Percentiles rank a stretch among this genome's conserved stretches.
Evolutionary conservation across 2,888 invertebrate species (phyloP).

Genomic region (Polia nebulosa): DNA sequence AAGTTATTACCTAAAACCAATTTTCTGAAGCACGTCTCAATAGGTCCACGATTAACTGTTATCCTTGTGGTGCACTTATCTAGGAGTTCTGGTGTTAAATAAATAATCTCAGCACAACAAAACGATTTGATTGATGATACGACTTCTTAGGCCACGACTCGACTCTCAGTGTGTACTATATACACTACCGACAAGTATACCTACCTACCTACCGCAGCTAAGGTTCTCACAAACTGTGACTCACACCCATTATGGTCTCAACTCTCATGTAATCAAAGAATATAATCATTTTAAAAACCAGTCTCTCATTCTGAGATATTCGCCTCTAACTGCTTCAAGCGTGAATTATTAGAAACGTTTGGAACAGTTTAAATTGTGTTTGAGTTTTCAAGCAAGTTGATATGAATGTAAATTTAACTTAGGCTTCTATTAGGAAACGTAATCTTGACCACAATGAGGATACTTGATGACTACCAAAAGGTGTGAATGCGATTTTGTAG

Average conservation of each 20-base stretch:
- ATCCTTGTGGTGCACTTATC: background rate
- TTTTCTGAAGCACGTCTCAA: background rate
- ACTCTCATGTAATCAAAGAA: conserved; percentile 67
- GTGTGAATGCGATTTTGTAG: conserved; percentile 78
- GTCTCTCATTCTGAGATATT: conserved; percentile 72
- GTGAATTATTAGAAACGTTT: conserved; percentile 68
- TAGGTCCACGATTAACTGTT: background rate
- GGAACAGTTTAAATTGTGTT: conserved; percentile 63
- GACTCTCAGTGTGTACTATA: conserved; percentile 3
- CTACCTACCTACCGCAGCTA: conserved; percentile 29
- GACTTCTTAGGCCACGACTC: conserved; percentile 26
- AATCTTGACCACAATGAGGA: conserved; percentile 83
- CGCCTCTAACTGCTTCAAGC: conserved; percentile 67
- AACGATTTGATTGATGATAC: conserved; percentile 29
- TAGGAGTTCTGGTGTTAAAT: background rate
- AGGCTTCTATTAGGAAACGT: conserved; percentile 73
- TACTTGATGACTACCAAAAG: conserved; percentile 76
- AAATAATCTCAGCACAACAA: conserved; percentile 17
- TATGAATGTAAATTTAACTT: conserved; percentile 73
- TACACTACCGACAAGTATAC: no score
- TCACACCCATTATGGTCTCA: conserved; percentile 68
- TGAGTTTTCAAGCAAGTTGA: conserved; percentile 53
- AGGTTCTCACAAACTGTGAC: conserved; percentile 71
- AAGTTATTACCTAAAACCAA: conserved; percentile 13
- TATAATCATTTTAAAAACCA: conserved; percentile 69